Evolutionary conservation across 2,797 vertebrate species (phyloP), one percentile per base, ranked within the genome.

Genomic region (Argya squamiceps): DNA sequence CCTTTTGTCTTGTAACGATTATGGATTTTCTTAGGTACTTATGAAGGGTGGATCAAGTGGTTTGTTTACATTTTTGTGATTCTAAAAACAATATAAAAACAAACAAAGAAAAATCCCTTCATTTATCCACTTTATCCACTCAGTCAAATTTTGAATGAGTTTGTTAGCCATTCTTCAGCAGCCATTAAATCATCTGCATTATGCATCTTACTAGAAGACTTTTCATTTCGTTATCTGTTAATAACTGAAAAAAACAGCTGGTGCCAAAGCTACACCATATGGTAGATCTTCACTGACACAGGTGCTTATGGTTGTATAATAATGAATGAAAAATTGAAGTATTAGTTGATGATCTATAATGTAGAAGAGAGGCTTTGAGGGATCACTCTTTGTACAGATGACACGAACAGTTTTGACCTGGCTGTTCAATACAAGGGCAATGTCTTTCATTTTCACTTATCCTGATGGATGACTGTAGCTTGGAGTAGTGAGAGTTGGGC

Each of bases 241-340:
- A 84, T 86, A 90, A 78, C 55, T 30, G 29, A 59, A 82, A 90
- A 93, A 94, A 94, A 30, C 67, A 89, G 59, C 63, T 90, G 77
- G 43, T 96, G 70, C 18, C 63, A 91, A 89, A 76, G 39, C 36
- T 65, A 59, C 15, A 50, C 46, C 59, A 79, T 84, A 87, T 89
- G 92, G 63, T 52, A 69, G 39, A 84, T 62, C 56, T 49, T 87
- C 24, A 67, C 24, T 56, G 67, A 89, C 59, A 91, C 6, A 8
- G 92, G 27, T 67, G 52, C 29, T 92, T 50, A 58, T 36, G n/a
- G 34, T 62, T 58, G 53, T 64, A 62, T 6, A 90, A 89, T 71
- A 96, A 86, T 65, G 65, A 89, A 89, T 76, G 70, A 84, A 84
- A 96, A 95, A 87, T 70, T 0, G 41, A 89, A 82, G 79, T 13